Base-by-base conservation (phyloP, 1,140 invertebrate genomes). In the Pseudomyrmex concolor region DNA sequence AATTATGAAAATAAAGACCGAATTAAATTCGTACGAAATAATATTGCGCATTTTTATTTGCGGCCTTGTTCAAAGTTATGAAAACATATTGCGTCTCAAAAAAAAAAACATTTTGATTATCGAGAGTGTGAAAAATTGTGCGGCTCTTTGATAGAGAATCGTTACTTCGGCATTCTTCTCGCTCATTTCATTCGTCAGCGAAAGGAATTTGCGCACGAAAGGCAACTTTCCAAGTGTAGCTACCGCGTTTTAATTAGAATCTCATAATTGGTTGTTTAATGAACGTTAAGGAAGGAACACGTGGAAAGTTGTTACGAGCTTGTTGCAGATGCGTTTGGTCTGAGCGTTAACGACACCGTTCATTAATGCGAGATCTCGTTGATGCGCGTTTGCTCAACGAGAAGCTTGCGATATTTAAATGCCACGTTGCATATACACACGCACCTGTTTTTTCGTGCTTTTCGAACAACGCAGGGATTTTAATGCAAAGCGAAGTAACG, bases 181-280 rank as follows among this genome's bases (percentile, higher is more conserved):
- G 50, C 50, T 7, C 45, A 15, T 70, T 82, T 82, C 57, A 43
- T 83, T 62, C 15, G 19, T 5, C 54, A 25, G 63, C 22, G 68
- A 60, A 83, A 86, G 63, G 77, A 83, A 86, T 86, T 76, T 50
- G 50, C 43, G 50, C 43, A 73, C 25, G 78, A 63, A 68, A 86
- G 54, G 43, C 55, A 4, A 48, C 70, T 83, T 71, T 86, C 84
- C 63, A 51, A 57, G 60, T 19, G 25, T 22, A 43, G 25, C 54
- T 77, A 2, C 25, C 1, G 64, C 55, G 45, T 76, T 86, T 86
- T 74, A 72, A 87, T 87, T 72, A 62, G n/a, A 12, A 82, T 62
- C 70, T 50, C 59, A 62, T 81, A 82, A 82, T 73, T 82, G 25
- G 57, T 54, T 80, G 54, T 70, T 70, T 59, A 80, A 78, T 78